Percentiles rank a stretch among this genome's conserved stretches.
phyloP scores from a whole-genome alignment of 2,888 invertebrate species.

The Agrochola litura region DNA sequence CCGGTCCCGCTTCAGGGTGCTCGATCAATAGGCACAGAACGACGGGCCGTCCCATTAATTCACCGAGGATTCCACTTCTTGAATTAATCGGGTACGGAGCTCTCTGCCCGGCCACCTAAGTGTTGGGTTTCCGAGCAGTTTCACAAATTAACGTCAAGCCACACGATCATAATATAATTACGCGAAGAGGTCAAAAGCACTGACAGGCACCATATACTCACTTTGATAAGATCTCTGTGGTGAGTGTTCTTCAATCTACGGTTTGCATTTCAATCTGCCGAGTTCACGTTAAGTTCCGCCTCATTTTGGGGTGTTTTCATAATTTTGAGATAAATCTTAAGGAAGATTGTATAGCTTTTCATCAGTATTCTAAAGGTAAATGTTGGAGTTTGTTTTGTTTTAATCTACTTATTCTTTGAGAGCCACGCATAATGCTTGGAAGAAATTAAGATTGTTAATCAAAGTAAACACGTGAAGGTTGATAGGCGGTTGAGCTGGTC shows the following conservation, averaged over 20 bases:
- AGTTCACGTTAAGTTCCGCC: slow-evolving; percentile 39
- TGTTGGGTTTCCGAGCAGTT: slow-evolving; percentile 85
- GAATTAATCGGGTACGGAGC: slow-evolving; percentile 84
- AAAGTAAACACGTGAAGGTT: slow-evolving; percentile 48
- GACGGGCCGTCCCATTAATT: slow-evolving; percentile 81
- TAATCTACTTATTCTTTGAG: slow-evolving; percentile 56
- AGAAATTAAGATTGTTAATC: slow-evolving; percentile 54
- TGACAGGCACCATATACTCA: slow-evolving; percentile 65
- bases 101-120: slow-evolving; percentile 78
- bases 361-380: slow-evolving; percentile 32
- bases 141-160: slow-evolving; percentile 86
- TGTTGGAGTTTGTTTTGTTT: slow-evolving; percentile 50
- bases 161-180: slow-evolving; percentile 80
- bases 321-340: slow-evolving; percentile 46
- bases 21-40: slow-evolving; percentile 82
- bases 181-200: slow-evolving; percentile 70
- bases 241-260: slow-evolving; percentile 55
- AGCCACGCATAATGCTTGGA: slow-evolving; percentile 18
- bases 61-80: slow-evolving; percentile 82
- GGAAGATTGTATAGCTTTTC: slow-evolving; percentile 41
- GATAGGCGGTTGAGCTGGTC: slow-evolving; percentile 38
- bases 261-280: slow-evolving; percentile 46
- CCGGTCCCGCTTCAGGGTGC: slow-evolving; percentile 60
- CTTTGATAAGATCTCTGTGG: slow-evolving; percentile 68
- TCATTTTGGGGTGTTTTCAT: slow-evolving; percentile 44